Evolutionary conservation across 2,113 vertebrate species (phyloP).

Genomic region (Mionectes macconnelli): DNA sequence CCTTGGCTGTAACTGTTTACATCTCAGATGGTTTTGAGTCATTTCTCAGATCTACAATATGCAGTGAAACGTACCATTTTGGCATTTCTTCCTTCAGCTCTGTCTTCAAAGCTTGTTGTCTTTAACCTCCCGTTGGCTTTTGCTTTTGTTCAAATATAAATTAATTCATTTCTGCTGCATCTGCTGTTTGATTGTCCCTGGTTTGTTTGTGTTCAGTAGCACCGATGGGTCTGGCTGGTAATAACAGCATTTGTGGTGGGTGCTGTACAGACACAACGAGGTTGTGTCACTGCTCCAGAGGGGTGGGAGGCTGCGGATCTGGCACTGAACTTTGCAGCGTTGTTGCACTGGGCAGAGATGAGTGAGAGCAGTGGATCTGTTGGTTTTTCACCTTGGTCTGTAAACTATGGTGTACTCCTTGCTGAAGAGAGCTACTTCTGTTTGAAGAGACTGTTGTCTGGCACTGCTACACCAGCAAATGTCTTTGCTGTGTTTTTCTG

Average conservation of each 20-base stretch:
- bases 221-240: not conserved
- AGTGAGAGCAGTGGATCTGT: not conserved
- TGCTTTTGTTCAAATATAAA: slow-evolving; percentile 59
- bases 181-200: slow-evolving; percentile 21
- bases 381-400: not conserved
- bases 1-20: slow-evolving; percentile 30
- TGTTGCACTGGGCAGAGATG: not conserved
- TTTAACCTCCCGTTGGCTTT: slow-evolving; percentile 38
- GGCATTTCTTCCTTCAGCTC: not conserved
- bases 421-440: not conserved
- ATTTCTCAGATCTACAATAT: not conserved
- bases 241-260: not conserved
- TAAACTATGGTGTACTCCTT: not conserved
- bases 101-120: slow-evolving; percentile 19
- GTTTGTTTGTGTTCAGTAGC: not conserved
- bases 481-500: not conserved
- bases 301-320: not conserved
- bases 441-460: not conserved
- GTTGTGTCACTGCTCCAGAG: not conserved
- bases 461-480: not conserved
- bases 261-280: not conserved
- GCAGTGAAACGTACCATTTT: slow-evolving; percentile 21
- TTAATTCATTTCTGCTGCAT: slow-evolving; percentile 37
- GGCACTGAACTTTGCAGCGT: not conserved
- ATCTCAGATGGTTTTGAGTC: slow-evolving; percentile 26